Evolutionary conservation across 2,113 vertebrate species (phyloP).

Genomic region (Leiothrix lutea): DNA sequence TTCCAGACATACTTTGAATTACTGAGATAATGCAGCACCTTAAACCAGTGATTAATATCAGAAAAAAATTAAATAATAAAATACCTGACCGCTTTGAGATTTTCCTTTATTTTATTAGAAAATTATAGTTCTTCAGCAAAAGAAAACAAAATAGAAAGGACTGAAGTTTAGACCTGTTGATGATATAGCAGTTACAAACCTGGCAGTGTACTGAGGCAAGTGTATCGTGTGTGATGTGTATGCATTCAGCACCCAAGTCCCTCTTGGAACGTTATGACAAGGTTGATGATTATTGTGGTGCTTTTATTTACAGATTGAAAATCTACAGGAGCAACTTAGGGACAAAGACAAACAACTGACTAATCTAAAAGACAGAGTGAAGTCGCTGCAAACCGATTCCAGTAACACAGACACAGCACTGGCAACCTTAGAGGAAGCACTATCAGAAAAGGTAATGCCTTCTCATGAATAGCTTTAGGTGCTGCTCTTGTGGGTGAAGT

Average conservation of each 20-base stretch:
- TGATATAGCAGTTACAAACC: background rate
- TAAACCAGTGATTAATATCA: background rate
- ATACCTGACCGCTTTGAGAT: background rate
- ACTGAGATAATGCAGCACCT: background rate
- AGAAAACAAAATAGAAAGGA: background rate
- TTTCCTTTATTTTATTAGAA: background rate
- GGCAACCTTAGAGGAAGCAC: constrained; percentile 91
- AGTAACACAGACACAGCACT: constrained; percentile 96
- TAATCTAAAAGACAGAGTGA: constrained; percentile 91
- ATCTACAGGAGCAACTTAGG: constrained; percentile 94
- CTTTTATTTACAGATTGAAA: constrained; percentile 87
- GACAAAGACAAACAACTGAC: constrained; percentile 97
- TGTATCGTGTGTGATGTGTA: background rate
- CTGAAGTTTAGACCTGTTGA: background rate
- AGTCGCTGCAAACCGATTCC: constrained; percentile 93
- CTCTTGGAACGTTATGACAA: background rate
- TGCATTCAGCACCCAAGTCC: background rate
- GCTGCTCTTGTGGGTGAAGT: background rate
- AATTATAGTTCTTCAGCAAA: background rate
- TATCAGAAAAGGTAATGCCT: constrained; percentile 91
- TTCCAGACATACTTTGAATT: constrained; percentile 31
- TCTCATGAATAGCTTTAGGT: background rate
- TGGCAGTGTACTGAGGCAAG: background rate
- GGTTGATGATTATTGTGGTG: background rate
- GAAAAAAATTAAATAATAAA: background rate